Conservation (phyloP, 2,888 invertebrate species). For the Pachydiplax longipennis region DNA sequence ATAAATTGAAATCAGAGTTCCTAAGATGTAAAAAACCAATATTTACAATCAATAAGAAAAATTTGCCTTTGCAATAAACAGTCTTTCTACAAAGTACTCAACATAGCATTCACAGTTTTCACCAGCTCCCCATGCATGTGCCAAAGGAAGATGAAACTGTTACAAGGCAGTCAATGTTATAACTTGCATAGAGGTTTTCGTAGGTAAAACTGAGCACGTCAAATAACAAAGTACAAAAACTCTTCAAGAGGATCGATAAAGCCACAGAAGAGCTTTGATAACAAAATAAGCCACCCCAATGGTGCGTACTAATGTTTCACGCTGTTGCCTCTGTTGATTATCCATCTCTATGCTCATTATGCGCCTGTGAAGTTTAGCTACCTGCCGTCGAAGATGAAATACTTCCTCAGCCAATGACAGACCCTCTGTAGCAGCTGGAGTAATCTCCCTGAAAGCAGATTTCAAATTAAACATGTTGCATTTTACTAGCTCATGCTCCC, state of each 20-base stretch:
- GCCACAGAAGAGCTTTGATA: slow-evolving; percentile 85
- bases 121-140: not conserved
- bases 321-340: slow-evolving; percentile 81
- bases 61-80: slow-evolving; percentile 19
- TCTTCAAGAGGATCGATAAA: slow-evolving; percentile 55
- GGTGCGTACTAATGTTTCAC: slow-evolving; percentile 85
- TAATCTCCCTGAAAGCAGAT: not conserved
- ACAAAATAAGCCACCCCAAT: slow-evolving; percentile 85
- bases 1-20: not conserved
- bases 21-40: not conserved
- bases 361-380: slow-evolving; percentile 86
- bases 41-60: slow-evolving; percentile 11
- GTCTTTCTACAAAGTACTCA: slow-evolving; percentile 2
- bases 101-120: slow-evolving; percentile 8
- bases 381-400: slow-evolving; percentile 81
- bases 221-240: not conserved
- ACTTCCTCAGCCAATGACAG: slow-evolving; percentile 80
- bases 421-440: slow-evolving; percentile 61
- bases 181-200: not conserved
- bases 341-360: slow-evolving; percentile 88
- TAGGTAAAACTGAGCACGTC: not conserved
- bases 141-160: not conserved
- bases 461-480: not conserved
- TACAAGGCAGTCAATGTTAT: not conserved
- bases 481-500: not conserved